Base-by-base conservation (phyloP, 2,888 invertebrate genomes). In the Autographa pulchrina region DNA sequence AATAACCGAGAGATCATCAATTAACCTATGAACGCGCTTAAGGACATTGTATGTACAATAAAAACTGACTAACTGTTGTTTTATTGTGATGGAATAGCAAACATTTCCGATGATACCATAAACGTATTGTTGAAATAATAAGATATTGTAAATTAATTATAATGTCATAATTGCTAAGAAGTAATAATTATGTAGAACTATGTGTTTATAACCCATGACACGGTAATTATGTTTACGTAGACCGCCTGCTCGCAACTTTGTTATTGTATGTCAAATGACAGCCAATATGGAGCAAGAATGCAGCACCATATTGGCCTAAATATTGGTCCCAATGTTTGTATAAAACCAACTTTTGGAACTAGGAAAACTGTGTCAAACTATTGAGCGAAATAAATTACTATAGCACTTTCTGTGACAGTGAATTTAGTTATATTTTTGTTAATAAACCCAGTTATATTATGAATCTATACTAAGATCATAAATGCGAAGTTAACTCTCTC, bases 1-100 rank as follows among this genome's bases (percentile, higher is more conserved):
- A 56, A 56, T 56, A 25, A 25, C 54, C 54, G 25, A 56, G 11
- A 56, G 54, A 56, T 25, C 20, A 56, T 56, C 54, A 13, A 56
- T 25, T 25, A 56, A 56, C 25, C 54, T 56, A 25, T 56, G 11
- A 13, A 25, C 25, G 20, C 13, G 25, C 54, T 56, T 20, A 18
- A 54, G 18, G 25, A 20, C n/a, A 43, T 16, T 25, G 43, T 5
- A 16, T 14, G 43, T 16, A 43, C 6, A 16, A 43, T 16, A 48
- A 48, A 48, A 48, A n/a, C 6, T 16, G n/a, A 48, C 48, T 48
- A 16, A 43, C 14, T 13, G 48, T n/a, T n/a, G 48, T 48, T n/a
- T 16, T 48, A 43, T 16, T 38, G 11, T 38, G 38, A 35, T 35
- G 9, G n/a, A 16, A 2, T 7, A 0, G n/a, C n/a, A 48, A 48